A percentile compares a stretch with the other conserved stretches of the same genome.
These are phyloP conservation scores for Drepanosiphum platanoidis DNA, from an alignment of 2,888 invertebrate genomes.

Conservation along the genomic window DNA sequence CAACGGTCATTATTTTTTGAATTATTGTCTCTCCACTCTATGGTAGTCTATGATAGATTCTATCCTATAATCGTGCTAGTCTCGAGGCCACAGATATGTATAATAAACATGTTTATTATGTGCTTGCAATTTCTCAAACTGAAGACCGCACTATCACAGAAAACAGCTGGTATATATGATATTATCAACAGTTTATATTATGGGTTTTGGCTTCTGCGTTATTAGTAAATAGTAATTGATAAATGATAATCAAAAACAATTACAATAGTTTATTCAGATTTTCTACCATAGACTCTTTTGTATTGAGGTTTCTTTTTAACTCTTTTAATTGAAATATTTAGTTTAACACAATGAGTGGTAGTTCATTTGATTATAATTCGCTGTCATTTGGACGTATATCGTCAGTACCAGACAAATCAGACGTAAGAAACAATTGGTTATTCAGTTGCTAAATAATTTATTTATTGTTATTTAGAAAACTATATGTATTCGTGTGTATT, in stretches of 20 bases:
- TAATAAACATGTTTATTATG: too few relatives aligned
- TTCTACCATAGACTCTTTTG: neutral
- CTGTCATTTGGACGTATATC: constrained; percentile 34
- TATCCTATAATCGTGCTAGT: too few relatives aligned
- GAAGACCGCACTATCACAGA: too few relatives aligned
- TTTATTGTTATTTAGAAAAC: neutral
- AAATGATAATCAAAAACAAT: neutral
- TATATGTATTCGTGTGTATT: constrained; percentile 17
- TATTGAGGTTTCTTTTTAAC: neutral
- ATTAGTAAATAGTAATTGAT: neutral
- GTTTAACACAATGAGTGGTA: constrained; percentile 37
- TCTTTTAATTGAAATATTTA: neutral
- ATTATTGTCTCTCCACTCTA: too few relatives aligned
- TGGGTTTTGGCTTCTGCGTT: neutral
- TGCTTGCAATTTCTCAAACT: too few relatives aligned
- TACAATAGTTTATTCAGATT: neutral
- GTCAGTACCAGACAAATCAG: constrained; percentile 35
- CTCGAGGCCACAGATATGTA: too few relatives aligned
- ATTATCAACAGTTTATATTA: neutral
- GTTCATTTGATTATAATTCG: constrained; percentile 27
- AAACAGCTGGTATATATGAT: too few relatives aligned
- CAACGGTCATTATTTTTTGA: too few relatives aligned
- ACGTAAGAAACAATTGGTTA: constrained; percentile 32
- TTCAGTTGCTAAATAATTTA: neutral
- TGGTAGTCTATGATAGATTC: too few relatives aligned